Percentiles rank a stretch among this genome's conserved stretches.
These are phyloP conservation scores for Halesus radiatus DNA, from an alignment of 1,140 invertebrate species.

Conservation along the genomic window DNA sequence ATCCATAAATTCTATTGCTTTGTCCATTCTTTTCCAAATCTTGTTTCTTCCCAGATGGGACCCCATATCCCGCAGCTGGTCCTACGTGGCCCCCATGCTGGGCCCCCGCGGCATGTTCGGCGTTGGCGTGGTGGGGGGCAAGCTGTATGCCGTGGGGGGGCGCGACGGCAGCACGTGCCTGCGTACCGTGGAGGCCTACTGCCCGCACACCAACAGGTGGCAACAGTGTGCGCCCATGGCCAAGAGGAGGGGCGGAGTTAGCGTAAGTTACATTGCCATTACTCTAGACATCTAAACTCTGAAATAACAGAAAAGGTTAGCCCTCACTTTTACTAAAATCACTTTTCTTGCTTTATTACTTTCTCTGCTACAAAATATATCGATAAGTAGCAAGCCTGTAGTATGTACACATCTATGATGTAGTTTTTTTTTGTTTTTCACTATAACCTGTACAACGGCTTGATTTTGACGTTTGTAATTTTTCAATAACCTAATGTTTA, in stretches of 20 bases:
- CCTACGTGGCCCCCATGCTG: slow-evolving; percentile 88
- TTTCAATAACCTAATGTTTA: too few species aligned
- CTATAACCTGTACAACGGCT: too few species aligned
- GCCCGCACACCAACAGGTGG: slow-evolving; percentile 93
- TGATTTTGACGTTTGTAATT: too few species aligned
- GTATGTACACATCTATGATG: too few species aligned
- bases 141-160: slow-evolving; percentile 93
- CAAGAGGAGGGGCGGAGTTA: slow-evolving; percentile 89
- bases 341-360: too few species aligned
- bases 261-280: slow-evolving; percentile 69
- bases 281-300: too few species aligned
- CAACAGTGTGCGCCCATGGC: slow-evolving; percentile 90
- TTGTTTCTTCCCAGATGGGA: slow-evolving; percentile 79
- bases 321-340: too few species aligned
- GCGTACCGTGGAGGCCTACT: slow-evolving; percentile 92
- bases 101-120: slow-evolving; percentile 90
- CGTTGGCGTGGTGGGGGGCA: slow-evolving; percentile 87
- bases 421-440: too few species aligned
- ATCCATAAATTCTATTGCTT: too few species aligned
- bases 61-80: slow-evolving; percentile 87
- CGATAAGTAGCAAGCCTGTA: too few species aligned
- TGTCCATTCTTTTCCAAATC: neutral
- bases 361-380: too few species aligned
- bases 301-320: too few species aligned
- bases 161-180: slow-evolving; percentile 93